Conservation (phyloP, 2,888 invertebrate species). For the Drosophila paramelanica region DNA sequence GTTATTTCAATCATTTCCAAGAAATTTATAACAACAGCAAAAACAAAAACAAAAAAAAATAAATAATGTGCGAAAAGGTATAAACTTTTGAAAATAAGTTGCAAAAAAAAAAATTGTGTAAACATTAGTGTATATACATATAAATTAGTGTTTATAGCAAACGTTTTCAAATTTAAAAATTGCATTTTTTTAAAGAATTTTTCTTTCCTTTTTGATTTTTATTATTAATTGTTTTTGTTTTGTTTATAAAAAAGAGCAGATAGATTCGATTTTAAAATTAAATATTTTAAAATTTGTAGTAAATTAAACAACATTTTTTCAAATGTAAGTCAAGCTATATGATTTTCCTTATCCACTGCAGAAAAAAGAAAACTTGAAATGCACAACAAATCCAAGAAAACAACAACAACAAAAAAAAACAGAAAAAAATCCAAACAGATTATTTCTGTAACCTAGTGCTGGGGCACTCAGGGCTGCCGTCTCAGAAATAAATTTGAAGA, state of each 20-base stretch:
- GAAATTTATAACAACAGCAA: neutral
- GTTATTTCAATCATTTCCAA: neutral
- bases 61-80: too few relatives aligned
- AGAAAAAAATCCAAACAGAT: slow-evolving; percentile 14
- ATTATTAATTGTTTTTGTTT: too few relatives aligned
- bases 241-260: too few relatives aligned
- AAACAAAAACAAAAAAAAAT: too few relatives aligned
- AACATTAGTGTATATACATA: neutral
- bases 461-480: slow-evolving; percentile 13
- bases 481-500: slow-evolving; percentile 40
- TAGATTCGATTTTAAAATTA: too few relatives aligned
- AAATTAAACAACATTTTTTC: neutral
- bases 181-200: neutral
- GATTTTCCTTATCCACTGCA: slow-evolving; percentile 1
- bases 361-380: neutral
- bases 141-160: too few relatives aligned
- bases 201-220: too few relatives aligned
- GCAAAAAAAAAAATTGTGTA: neutral
- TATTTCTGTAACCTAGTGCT: slow-evolving; percentile 11
- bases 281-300: too few relatives aligned
- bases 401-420: neutral
- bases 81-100: neutral
- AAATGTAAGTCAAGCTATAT: neutral
- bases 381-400: neutral
- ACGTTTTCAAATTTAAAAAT: neutral